Base-by-base conservation (phyloP, 2,888 invertebrate species). In the Caenorhabditis sp. region DNA sequence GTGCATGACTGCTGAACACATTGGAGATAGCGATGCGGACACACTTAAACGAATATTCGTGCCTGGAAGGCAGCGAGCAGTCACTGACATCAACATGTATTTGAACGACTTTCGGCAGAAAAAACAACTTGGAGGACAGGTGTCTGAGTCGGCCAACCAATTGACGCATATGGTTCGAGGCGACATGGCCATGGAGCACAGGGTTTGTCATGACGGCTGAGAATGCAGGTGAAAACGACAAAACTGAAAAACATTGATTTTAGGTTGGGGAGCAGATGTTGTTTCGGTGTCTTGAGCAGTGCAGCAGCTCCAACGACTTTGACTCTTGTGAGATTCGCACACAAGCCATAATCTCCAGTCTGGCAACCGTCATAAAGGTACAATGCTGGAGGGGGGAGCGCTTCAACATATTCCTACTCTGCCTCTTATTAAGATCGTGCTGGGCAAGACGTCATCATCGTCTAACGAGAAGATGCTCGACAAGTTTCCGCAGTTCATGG, bases 101-200 rank as follows among this genome's bases (percentile, higher is more conserved):
- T 93, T 97, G 64, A 94, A 94, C 32, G 96, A 96, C 92, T 96
- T 96, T 93, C 95, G 97, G 91, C 95, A 95, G 88, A 97, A 97
- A 28, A 81, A 81, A n/a, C 81, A 81, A 15, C 51, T 81, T 9
- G 81, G 81, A 9, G 82, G 82, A n/a, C 82, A 77, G 58, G 68
- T 82, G 55, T 82, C 77, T 9, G 79, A 83, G 56, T 80, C 71
- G 20, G 71, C 84, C 8, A 86, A 84, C 47, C 86, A 83, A 53
- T 51, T 84, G 35, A 67, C 82, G 26, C 80, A 72, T 61, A 78
- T 85, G 71, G 80, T 77, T 58, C 51, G 85, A 58, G 85, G 85
- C 15, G 84, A 84, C 37, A 64, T 74, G 74, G 64, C 76, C 6
- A 80, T 80, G 76, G 84, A 86, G 62, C 47, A 69, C 24, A 60